A percentile compares a stretch with the other conserved stretches of the same genome.
phyloP scores from a whole-genome alignment of 1,140 invertebrate species.

The Caenorhabditis inopinata region DNA sequence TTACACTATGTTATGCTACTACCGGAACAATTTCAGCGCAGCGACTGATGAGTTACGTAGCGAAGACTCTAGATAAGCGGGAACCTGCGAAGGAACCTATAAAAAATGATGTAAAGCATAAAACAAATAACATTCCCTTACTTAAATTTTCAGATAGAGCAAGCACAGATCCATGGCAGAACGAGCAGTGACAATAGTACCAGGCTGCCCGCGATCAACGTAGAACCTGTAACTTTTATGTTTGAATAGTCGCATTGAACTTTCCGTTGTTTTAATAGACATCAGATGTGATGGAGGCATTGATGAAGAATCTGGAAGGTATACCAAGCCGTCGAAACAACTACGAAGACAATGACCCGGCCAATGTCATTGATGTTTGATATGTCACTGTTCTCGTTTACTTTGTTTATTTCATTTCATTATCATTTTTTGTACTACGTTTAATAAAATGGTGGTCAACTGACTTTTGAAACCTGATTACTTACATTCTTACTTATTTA shows the following conservation, averaged over 20 bases:
- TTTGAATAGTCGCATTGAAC: neutral
- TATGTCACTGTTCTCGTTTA: too few species aligned
- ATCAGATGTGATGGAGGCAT: slow-evolving; percentile 1
- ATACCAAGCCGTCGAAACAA: neutral
- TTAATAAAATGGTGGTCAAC: too few species aligned
- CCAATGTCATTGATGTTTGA: slow-evolving; percentile 18
- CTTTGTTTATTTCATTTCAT: too few species aligned
- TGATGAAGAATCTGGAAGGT: slow-evolving; percentile 12
- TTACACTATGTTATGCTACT: neutral
- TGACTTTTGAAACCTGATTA: too few species aligned
- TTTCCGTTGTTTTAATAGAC: too few species aligned
- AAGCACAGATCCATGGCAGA: slow-evolving; percentile 12
- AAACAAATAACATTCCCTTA: neutral
- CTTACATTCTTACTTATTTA: too few species aligned
- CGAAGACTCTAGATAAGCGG: neutral
- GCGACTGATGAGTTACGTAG: slow-evolving; percentile 16
- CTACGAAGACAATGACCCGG: slow-evolving; percentile 8
- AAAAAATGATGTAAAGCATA: neutral
- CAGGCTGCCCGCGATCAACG: neutral
- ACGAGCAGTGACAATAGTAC: neutral
- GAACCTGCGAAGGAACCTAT: neutral
- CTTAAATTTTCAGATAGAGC: neutral
- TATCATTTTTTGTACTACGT: too few species aligned
- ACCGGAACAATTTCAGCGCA: neutral
- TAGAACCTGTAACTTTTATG: neutral